These are phyloP conservation scores for Triops cancriformis DNA, from an alignment of 1,140 invertebrate genomes.

Conservation along the genomic window DNA sequence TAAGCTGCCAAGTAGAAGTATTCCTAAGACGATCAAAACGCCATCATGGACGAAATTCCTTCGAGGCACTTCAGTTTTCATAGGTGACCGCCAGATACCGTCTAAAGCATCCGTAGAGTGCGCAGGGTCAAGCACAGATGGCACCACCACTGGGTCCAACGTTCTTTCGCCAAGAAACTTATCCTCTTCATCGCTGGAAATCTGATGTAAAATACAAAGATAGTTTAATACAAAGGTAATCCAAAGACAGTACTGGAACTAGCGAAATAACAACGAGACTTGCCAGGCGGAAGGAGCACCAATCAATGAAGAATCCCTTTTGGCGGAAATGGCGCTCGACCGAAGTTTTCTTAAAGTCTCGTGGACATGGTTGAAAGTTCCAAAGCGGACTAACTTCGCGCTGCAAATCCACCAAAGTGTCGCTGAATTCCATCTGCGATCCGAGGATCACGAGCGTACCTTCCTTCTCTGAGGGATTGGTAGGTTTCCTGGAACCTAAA, in stretches of 20 bases:
- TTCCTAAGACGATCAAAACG: slow-evolving; percentile 58
- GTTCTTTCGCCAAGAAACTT: not conserved
- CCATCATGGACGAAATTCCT: slow-evolving; percentile 62
- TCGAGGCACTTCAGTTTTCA: slow-evolving; percentile 50
- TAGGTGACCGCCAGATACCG: slow-evolving; percentile 47
- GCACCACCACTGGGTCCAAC: not conserved
- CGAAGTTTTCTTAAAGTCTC: slow-evolving; percentile 71
- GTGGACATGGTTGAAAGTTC: slow-evolving; percentile 60
- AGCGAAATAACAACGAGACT: slow-evolving; percentile 30
- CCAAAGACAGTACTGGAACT: no score
- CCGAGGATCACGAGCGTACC: slow-evolving; percentile 73
- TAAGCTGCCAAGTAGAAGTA: slow-evolving; percentile 55
- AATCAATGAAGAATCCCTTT: slow-evolving; percentile 68
- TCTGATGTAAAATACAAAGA: no score
- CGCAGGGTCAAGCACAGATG: not conserved
- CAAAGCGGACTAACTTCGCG: slow-evolving; percentile 71
- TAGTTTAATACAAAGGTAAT: no score
- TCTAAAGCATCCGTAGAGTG: slow-evolving; percentile 14
- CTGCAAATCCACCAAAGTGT: slow-evolving; percentile 60
- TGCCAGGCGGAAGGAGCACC: slow-evolving; percentile 79
- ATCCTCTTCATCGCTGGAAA: not conserved
- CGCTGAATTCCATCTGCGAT: slow-evolving; percentile 62
- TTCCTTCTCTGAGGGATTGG: slow-evolving; percentile 71
- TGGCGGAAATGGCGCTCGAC: slow-evolving; percentile 73
- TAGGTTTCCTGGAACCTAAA: slow-evolving; percentile 66